These are phyloP conservation scores for Melanchra persicariae DNA, from an alignment of 2,888 invertebrate genomes.

Conservation along the genomic window DNA sequence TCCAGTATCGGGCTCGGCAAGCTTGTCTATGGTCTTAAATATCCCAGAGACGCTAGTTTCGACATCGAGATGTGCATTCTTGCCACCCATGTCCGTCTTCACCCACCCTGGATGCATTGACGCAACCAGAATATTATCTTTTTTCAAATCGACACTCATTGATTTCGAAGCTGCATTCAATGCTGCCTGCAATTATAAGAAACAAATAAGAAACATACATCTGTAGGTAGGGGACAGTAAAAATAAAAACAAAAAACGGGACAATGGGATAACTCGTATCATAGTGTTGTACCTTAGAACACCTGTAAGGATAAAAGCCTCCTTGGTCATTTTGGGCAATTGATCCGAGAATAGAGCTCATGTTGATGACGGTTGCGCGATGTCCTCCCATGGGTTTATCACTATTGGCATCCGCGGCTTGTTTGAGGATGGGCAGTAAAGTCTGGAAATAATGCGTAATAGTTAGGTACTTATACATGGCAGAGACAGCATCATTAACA, in stretches of 20 bases:
- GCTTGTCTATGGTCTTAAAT: slow-evolving; percentile 91
- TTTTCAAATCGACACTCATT: slow-evolving; percentile 95
- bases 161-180: slow-evolving; percentile 96
- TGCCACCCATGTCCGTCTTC: slow-evolving; percentile 96
- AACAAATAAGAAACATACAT: not conserved
- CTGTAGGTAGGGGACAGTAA: not conserved
- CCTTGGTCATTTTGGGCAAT: slow-evolving; percentile 94
- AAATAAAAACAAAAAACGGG: not conserved
- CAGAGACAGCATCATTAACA: no score
- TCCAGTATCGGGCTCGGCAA: slow-evolving; percentile 93
- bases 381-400: slow-evolving; percentile 90
- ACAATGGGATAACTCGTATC: not conserved
- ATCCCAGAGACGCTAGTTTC: slow-evolving; percentile 92
- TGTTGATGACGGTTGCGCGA: slow-evolving; percentile 95
- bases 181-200: slow-evolving; percentile 91
- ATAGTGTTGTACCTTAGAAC: slow-evolving; percentile 93
- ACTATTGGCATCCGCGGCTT: slow-evolving; percentile 91
- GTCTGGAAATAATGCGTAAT: slow-evolving; percentile 85
- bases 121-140: slow-evolving; percentile 93
- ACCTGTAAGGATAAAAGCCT: slow-evolving; percentile 96
- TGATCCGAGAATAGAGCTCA: slow-evolving; percentile 95
- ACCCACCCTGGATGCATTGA: slow-evolving; percentile 98
- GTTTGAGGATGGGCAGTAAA: slow-evolving; percentile 93
- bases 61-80: slow-evolving; percentile 94
- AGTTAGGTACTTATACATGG: not conserved